Conservation (phyloP, 2,113 vertebrate genomes). For the Mesitornis unicolor region DNA sequence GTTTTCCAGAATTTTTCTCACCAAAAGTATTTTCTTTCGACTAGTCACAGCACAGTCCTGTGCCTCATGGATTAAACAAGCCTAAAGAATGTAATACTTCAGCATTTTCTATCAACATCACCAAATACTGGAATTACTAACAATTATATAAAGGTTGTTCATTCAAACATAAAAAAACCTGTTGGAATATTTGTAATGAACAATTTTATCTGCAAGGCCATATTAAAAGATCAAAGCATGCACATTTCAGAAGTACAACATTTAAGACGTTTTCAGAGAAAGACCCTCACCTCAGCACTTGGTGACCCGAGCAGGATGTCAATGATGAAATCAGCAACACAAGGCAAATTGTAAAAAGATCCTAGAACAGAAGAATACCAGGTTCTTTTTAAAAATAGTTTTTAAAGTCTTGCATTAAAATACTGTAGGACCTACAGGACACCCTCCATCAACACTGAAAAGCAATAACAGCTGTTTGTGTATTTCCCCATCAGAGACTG, state of each 20-base stretch:
- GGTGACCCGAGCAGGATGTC: constrained; percentile 95
- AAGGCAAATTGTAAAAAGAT: constrained; percentile 93
- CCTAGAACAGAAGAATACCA: constrained; percentile 66
- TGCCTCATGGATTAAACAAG: background rate
- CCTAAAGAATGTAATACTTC: background rate
- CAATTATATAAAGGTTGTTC: background rate
- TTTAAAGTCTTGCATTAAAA: background rate
- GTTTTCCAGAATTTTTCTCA: background rate
- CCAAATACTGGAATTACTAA: background rate
- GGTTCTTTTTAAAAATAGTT: background rate
- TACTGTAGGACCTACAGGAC: background rate
- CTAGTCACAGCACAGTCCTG: background rate
- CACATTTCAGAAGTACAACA: background rate
- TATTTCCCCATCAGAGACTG: background rate
- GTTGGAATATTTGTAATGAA: background rate
- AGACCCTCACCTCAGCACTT: constrained; percentile 87
- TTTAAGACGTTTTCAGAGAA: background rate
- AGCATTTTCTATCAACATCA: background rate
- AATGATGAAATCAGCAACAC: constrained; percentile 96
- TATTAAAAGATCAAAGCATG: background rate
- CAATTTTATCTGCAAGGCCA: background rate
- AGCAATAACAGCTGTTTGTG: fast-evolving
- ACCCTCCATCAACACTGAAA: background rate
- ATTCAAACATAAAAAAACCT: background rate
- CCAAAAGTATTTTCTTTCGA: background rate